These are phyloP conservation scores for Beris chalybata DNA, from an alignment of 2,888 invertebrate genomes.

Conservation along the genomic window DNA sequence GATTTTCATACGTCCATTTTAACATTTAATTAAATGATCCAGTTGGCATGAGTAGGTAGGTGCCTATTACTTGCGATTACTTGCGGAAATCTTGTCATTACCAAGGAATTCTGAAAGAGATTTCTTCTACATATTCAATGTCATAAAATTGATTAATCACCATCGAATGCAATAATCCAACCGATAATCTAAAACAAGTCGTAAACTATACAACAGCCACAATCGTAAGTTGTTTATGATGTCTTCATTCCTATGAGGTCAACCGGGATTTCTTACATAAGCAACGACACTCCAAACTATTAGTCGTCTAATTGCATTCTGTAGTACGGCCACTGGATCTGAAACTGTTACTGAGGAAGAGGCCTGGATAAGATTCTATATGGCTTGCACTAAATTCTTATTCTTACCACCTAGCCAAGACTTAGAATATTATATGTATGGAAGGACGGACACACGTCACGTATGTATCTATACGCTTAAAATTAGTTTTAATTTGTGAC, in stretches of 20 bases:
- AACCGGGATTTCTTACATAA: constrained; percentile 27
- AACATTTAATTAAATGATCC: no score
- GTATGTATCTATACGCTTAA: neutral
- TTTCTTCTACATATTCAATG: constrained; percentile 12
- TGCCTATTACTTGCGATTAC: no score
- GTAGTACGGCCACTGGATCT: neutral
- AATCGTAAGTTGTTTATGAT: constrained; percentile 9
- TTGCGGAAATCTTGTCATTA: no score
- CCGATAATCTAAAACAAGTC: constrained; percentile 15
- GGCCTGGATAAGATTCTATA: no score
- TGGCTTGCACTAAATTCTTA: no score
- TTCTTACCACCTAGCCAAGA: no score
- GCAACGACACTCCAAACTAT: constrained; percentile 27
- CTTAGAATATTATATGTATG: no score
- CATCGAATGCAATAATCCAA: constrained; percentile 15
- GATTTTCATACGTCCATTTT: no score
- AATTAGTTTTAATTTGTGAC: constrained; percentile 25
- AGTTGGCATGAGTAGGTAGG: no score
- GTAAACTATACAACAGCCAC: neutral
- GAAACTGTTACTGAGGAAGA: no score
- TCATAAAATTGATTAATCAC: constrained; percentile 20
- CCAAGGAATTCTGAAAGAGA: neutral
- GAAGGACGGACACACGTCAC: no score
- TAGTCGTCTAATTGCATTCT: constrained; percentile 21
- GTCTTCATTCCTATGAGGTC: constrained; percentile 19